Percentiles rank a stretch among this genome's conserved stretches.
Conservation (phyloP, 2,113 vertebrate species). For the Urocitellus parryii region DNA sequence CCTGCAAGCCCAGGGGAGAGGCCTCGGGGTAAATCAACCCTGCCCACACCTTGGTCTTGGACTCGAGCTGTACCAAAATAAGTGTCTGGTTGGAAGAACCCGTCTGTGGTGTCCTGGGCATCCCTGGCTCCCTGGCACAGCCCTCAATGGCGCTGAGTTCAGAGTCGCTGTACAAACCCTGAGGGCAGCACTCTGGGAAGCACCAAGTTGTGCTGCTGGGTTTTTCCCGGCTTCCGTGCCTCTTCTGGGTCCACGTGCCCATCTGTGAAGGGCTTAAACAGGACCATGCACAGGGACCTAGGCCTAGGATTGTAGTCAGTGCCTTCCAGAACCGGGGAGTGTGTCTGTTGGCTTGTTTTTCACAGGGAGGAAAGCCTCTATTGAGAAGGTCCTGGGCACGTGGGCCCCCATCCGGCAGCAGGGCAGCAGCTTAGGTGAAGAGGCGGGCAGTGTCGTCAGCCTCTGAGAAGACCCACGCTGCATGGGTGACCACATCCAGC, state of each 20-base stretch:
- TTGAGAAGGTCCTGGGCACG: neutral
- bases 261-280: neutral
- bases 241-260: neutral
- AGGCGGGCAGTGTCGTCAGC: conserved; percentile 93
- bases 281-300: too few species aligned
- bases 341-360: too few species aligned
- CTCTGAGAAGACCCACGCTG: conserved; percentile 96
- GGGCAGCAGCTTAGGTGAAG: conserved; percentile 86
- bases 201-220: neutral
- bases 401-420: too few species aligned
- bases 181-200: neutral
- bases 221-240: neutral
- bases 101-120: too few species aligned
- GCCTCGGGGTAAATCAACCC: neutral
- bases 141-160: neutral
- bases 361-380: neutral
- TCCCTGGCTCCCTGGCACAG: too few species aligned
- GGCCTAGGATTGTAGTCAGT: too few species aligned
- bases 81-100: neutral
- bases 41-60: neutral
- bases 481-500: conserved; percentile 92
- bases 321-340: too few species aligned
- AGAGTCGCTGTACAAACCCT: too few species aligned
- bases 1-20: too few species aligned
- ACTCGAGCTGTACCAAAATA: neutral